These are phyloP conservation scores for Asarcornis scutulata DNA, from an alignment of 2,113 vertebrate species.

Conservation along the genomic window DNA sequence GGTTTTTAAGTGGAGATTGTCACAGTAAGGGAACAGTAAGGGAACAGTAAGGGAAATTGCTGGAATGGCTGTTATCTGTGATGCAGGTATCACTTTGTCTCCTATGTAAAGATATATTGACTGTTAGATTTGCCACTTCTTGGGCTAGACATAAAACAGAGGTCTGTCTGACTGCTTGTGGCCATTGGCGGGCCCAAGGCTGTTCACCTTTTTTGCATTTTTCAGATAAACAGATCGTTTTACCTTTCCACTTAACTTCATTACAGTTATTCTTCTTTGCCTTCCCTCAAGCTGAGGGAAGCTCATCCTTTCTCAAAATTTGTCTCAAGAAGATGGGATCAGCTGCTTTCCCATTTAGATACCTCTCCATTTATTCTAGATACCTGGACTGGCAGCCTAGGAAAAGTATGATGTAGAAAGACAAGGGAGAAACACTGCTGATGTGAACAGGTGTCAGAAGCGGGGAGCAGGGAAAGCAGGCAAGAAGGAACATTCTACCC, in stretches of 20 bases:
- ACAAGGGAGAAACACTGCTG: not conserved
- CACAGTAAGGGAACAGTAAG: not conserved
- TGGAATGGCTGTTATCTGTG: not conserved
- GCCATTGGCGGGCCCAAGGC: not conserved
- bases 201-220: not conserved
- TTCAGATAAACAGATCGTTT: not conserved
- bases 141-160: not conserved
- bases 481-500: not conserved
- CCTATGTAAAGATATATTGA: not conserved
- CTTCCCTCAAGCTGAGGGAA: not conserved
- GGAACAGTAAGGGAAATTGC: not conserved
- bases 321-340: not conserved
- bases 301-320: not conserved
- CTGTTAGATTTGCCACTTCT: not conserved
- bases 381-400: not conserved
- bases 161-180: not conserved
- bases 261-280: not conserved
- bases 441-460: not conserved
- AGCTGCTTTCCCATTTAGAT: not conserved
- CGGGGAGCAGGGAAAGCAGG: not conserved
- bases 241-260: not conserved
- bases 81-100: not conserved
- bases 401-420: not conserved
- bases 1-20: not conserved
- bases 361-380: rapidly evolving